phyloP scores from a whole-genome alignment of 2,888 invertebrate genomes.

The Drosophila maculinotata region DNA sequence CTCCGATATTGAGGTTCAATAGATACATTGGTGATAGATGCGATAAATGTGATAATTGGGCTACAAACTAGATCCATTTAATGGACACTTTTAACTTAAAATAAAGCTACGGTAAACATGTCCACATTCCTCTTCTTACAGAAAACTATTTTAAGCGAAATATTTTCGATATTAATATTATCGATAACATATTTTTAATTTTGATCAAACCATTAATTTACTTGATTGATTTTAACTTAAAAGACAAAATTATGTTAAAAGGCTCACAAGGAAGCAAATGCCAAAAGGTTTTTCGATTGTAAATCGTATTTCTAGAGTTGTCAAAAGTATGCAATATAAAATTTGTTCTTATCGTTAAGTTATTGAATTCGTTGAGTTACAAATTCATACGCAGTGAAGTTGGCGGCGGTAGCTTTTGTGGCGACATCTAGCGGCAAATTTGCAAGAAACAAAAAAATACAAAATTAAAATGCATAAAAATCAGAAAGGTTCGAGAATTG shows the following conservation, averaged over 20 bases:
- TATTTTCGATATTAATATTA: background rate
- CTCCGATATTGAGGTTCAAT: too few relatives aligned
- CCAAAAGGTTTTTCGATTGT: background rate
- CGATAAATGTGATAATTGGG: too few relatives aligned
- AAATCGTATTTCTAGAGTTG: background rate
- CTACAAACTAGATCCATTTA: too few relatives aligned
- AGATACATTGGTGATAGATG: too few relatives aligned
- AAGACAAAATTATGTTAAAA: background rate
- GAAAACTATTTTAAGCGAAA: background rate
- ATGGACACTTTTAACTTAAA: background rate
- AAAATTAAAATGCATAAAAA: background rate
- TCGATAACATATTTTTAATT: too few relatives aligned
- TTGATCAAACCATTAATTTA: too few relatives aligned
- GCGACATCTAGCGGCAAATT: slow-evolving; percentile 35
- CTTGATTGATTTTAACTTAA: background rate
- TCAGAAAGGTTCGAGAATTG: background rate
- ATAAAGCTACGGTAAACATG: background rate
- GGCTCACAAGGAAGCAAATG: background rate
- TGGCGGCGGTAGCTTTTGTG: background rate
- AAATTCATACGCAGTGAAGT: background rate
- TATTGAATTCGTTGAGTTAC: slow-evolving; percentile 13
- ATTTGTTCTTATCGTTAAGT: slow-evolving; percentile 27
- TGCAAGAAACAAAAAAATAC: background rate
- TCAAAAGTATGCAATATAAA: slow-evolving; percentile 40
- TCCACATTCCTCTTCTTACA: background rate